These are phyloP conservation scores for Hylaeus anthracinus DNA, from an alignment of 1,140 invertebrate species.

Conservation along the genomic window DNA sequence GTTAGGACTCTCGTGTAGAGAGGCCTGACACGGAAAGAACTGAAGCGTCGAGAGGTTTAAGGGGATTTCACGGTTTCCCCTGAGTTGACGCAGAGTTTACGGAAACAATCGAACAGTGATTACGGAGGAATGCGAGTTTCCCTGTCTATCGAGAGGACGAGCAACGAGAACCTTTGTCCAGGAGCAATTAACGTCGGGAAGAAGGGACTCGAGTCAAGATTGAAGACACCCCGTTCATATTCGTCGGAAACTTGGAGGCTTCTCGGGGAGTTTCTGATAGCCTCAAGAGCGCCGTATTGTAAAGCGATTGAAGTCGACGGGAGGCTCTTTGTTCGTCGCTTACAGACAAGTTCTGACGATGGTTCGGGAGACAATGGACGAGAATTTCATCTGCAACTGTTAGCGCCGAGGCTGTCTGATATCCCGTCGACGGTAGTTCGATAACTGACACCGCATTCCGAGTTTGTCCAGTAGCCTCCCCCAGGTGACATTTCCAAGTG, in stretches of 20 bases:
- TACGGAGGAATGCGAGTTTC: not conserved
- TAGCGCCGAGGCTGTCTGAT: not conserved
- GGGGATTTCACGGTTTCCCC: too few species aligned
- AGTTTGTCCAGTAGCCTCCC: not conserved
- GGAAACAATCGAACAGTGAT: conserved; percentile 3
- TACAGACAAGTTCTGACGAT: not conserved
- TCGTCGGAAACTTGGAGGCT: not conserved
- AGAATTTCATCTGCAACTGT: not conserved
- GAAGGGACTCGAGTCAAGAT: not conserved
- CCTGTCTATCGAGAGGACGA: not conserved
- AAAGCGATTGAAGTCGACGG: not conserved
- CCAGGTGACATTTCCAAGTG: too few species aligned
- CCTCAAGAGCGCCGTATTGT: not conserved
- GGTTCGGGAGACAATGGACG: not conserved
- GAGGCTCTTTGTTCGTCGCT: not conserved
- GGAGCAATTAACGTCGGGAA: not conserved
- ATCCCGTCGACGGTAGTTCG: not conserved
- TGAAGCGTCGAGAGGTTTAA: too few species aligned
- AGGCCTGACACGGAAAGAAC: too few species aligned
- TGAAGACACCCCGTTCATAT: too few species aligned
- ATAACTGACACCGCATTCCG: conserved; percentile 4
- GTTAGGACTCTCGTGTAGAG: too few species aligned
- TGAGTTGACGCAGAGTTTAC: not conserved
- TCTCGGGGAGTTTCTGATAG: not conserved
- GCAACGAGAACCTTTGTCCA: not conserved